phyloP scores from a whole-genome alignment of 2,888 invertebrate species.

The Drosophila sordidula region DNA sequence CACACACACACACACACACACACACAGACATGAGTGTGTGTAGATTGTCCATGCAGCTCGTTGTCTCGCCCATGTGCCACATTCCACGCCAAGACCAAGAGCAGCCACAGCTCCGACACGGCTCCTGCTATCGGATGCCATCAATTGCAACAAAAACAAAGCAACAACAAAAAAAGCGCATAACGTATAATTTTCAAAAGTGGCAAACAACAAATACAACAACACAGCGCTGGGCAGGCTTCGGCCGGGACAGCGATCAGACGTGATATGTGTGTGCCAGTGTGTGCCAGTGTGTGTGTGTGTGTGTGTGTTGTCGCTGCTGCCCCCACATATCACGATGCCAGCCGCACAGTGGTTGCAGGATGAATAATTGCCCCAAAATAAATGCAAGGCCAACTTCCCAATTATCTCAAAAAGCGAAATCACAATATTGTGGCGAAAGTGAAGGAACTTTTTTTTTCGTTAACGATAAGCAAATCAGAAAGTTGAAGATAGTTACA shows the following conservation, averaged over 20 bases:
- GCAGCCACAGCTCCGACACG: slow-evolving; percentile 33
- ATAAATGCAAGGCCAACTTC: neutral
- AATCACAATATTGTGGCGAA: too few species aligned
- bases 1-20: neutral
- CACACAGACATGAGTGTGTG: neutral
- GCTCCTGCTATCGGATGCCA: slow-evolving; percentile 78
- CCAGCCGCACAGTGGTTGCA: slow-evolving; percentile 57
- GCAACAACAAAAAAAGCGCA: slow-evolving; percentile 40
- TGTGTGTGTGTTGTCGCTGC: slow-evolving; percentile 26
- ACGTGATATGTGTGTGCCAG: slow-evolving; percentile 49
- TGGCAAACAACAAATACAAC: slow-evolving; percentile 61
- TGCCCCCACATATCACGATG: slow-evolving; percentile 57
- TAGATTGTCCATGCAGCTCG: slow-evolving; percentile 5
- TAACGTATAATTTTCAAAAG: slow-evolving; percentile 80
- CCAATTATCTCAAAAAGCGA: too few species aligned
- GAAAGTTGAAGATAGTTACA: too few species aligned
- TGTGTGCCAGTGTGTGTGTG: neutral
- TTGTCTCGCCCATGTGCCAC: slow-evolving; percentile 35
- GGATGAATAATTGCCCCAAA: slow-evolving; percentile 2
- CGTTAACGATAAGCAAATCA: too few species aligned
- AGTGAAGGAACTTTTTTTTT: too few species aligned
- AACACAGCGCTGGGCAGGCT: slow-evolving; percentile 53
- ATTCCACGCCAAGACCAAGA: slow-evolving; percentile 51
- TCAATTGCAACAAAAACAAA: slow-evolving; percentile 68
- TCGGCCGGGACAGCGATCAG: slow-evolving; percentile 38